Evolutionary conservation across 1,140 invertebrate genomes (phyloP).

Genomic region (Drosophila asahinai): DNA sequence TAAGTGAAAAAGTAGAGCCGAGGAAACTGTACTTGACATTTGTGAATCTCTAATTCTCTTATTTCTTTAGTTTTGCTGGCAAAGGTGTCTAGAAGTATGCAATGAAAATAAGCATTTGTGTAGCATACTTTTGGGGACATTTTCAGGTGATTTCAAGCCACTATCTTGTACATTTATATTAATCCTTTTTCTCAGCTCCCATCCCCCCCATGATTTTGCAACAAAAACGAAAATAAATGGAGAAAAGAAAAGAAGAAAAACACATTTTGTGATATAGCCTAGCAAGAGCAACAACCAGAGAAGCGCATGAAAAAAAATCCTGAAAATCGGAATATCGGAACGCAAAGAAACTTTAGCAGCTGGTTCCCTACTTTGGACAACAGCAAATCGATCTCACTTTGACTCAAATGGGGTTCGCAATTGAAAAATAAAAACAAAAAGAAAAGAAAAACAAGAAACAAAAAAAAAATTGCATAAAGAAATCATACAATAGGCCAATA

Average conservation of each 20-base stretch:
- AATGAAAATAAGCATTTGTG: neutral
- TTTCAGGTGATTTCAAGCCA: neutral
- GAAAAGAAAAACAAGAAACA: constrained; percentile 5
- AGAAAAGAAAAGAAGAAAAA: constrained; percentile 16
- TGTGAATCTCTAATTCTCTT: neutral
- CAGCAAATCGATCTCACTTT: constrained; percentile 29
- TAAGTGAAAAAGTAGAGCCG: constrained; percentile 8
- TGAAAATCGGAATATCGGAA: constrained; percentile 25
- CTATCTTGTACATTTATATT: neutral
- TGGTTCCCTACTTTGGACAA: constrained; percentile 16
- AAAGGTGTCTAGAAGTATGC: neutral
- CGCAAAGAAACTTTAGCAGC: constrained; percentile 9
- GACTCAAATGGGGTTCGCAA: constrained; percentile 31
- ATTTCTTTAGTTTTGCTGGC: constrained; percentile 1
- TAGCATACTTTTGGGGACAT: neutral
- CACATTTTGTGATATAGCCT: constrained; percentile 59
- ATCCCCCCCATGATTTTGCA: neutral
- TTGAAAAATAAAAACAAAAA: constrained; percentile 21
- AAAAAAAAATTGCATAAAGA: constrained; percentile 42
- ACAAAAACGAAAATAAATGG: constrained; percentile 7
- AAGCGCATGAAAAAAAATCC: constrained; percentile 20
- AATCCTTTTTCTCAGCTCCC: neutral
- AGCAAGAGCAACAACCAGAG: constrained; percentile 36
- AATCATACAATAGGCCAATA: constrained; percentile 78
- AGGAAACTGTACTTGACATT: neutral